Base-by-base conservation (phyloP, 2,888 invertebrate genomes). In the Cryptus viduatorius region DNA sequence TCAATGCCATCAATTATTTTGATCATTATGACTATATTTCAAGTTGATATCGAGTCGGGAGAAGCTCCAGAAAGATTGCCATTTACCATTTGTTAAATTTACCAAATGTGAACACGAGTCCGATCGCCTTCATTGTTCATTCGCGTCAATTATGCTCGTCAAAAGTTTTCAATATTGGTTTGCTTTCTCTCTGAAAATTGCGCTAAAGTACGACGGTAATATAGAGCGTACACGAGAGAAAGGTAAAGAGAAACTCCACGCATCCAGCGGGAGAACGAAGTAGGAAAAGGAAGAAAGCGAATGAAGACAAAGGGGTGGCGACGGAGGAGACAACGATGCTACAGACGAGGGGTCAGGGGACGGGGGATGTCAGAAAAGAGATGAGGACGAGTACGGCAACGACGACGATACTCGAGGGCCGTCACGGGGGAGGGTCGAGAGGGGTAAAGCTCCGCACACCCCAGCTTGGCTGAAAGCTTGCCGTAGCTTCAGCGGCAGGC, bases 401-500 rank as follows among this genome's bases (percentile, higher is more conserved):
- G 64, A 50, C 59, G 50, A 72, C 77, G 73, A 82, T 78, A 81
- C 81, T 75, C 78, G 78, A 84, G 73, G 56, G 44, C 48, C 42
- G 53, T 44, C 56, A 73, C 56, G 56, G 65, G 75, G 61, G 46
- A 48, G 77, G 10, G 16, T 48, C 37, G 56, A 48, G 56, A 69
- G 48, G 75, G 69, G 80, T 71, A 69, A 83, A 59, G 56, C 50
- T 68, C 19, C 61, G 14, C 71, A 48, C 46, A 65, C 31, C 64
- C 75, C 65, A 50, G 37, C 64, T n/a, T 19, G 16, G 5, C 37
- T 8, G 37, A 37, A 37, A 37, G 37, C 37, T 8, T 56, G 64
- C 73, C 65, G 14, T 69, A 69, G 71, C n/a, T 64, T 53, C 76
- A 68, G 61, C 61, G 68, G 56, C 76, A 53, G 50, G 42, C 75